Conservation (phyloP, 2,888 invertebrate genomes). For the Pachydiplax longipennis region DNA sequence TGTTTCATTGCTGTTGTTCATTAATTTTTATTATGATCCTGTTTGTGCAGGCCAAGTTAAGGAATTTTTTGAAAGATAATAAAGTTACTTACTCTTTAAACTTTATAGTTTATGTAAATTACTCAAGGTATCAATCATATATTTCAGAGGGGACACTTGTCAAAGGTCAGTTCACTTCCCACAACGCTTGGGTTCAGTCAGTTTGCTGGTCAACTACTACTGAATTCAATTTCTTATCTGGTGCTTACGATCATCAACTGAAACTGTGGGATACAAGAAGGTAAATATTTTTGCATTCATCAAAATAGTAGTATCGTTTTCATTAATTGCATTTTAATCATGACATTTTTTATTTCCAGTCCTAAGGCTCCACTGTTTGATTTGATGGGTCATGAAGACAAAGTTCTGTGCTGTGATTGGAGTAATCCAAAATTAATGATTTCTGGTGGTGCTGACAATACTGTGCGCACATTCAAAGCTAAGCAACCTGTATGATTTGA, state of each 20-base stretch:
- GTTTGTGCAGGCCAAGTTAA: no score
- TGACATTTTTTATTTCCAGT: slow-evolving; percentile 63
- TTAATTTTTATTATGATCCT: no score
- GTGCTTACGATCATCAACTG: slow-evolving; percentile 87
- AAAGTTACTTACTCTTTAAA: no score
- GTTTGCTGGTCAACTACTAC: slow-evolving; percentile 87
- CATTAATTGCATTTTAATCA: not conserved
- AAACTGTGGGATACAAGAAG: slow-evolving; percentile 97
- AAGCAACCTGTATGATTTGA: slow-evolving; percentile 57
- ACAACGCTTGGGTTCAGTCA: slow-evolving; percentile 90
- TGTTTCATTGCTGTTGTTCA: no score
- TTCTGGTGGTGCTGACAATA: slow-evolving; percentile 93
- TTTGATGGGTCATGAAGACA: slow-evolving; percentile 91
- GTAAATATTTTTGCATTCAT: slow-evolving; percentile 59
- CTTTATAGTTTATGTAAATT: no score
- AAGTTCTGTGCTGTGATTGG: slow-evolving; percentile 94
- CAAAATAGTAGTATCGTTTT: not conserved
- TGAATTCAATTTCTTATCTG: slow-evolving; percentile 88
- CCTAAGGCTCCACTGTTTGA: slow-evolving; percentile 92
- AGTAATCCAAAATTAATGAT: slow-evolving; percentile 83
- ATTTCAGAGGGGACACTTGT: slow-evolving; percentile 83
- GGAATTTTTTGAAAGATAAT: no score
- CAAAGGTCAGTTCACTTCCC: slow-evolving; percentile 86
- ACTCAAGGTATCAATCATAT: slow-evolving; percentile 12
- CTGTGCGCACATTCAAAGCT: slow-evolving; percentile 85